Evolutionary conservation across 2,797 vertebrate species (phyloP).

Genomic region (Apodemus agrarius): DNA sequence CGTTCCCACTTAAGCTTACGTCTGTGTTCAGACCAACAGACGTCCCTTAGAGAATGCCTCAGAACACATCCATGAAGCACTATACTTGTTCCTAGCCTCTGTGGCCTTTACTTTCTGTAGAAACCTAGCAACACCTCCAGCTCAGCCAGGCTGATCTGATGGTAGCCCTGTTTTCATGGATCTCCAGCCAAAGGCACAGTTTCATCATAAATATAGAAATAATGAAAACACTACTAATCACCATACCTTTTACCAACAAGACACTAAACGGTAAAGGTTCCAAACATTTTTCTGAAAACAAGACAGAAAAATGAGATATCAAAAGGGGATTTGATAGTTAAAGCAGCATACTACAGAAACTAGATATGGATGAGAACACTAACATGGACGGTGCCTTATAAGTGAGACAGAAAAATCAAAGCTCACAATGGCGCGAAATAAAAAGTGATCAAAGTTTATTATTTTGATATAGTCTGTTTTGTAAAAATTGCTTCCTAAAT

Average conservation of each 20-base stretch:
- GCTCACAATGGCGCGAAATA: not conserved
- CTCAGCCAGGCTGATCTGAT: not conserved
- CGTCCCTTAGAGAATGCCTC: constrained; percentile 63
- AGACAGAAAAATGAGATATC: not conserved
- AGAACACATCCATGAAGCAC: constrained; percentile 63
- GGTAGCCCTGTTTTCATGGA: not conserved
- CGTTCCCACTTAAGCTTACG: constrained; percentile 44
- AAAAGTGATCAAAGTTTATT: constrained; percentile 10
- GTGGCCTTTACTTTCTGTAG: not conserved
- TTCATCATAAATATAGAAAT: not conserved
- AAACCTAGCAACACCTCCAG: constrained; percentile 41
- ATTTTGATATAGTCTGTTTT: not conserved
- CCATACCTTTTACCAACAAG: not conserved
- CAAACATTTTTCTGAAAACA: not conserved
- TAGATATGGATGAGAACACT: not conserved
- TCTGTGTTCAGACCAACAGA: constrained; percentile 68
- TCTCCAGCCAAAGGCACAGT: not conserved
- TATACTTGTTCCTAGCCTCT: constrained; percentile 48
- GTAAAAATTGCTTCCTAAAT: not conserved
- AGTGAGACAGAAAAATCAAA: constrained; percentile 36
- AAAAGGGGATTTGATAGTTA: not conserved
- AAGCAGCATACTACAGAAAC: not conserved
- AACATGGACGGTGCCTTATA: not conserved
- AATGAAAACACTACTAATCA: not conserved
- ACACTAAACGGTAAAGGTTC: not conserved